These are phyloP conservation scores for Tupiocoris notatus DNA, from an alignment of 2,888 invertebrate species.

Conservation along the genomic window DNA sequence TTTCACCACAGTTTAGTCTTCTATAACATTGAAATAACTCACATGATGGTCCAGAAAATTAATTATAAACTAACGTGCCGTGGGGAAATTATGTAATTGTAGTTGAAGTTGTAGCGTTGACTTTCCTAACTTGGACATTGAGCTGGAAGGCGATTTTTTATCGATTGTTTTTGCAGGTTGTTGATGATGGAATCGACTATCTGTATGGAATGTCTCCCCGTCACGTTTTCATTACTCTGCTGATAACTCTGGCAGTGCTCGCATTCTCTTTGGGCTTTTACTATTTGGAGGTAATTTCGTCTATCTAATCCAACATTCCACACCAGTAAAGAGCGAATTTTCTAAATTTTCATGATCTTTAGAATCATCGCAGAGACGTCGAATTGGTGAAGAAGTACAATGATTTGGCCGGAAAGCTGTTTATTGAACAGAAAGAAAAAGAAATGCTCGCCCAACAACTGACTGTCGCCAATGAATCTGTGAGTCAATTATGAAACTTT, in stretches of 20 bases:
- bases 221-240: neutral
- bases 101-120: too few species aligned
- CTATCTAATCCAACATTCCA: too few species aligned
- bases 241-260: constrained; percentile 68
- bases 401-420: constrained; percentile 62
- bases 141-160: too few species aligned
- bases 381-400: constrained; percentile 69
- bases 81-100: too few species aligned
- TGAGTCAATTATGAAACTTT: constrained; percentile 48
- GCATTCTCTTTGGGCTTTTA: constrained; percentile 75
- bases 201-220: neutral
- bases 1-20: too few species aligned
- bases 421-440: constrained; percentile 61
- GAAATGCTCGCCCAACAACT: constrained; percentile 59
- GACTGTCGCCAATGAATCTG: constrained; percentile 54
- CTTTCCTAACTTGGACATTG: too few species aligned
- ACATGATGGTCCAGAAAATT: too few species aligned
- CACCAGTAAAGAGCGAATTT: neutral
- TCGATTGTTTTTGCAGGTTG: neutral
- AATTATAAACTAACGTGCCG: too few species aligned
- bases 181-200: neutral
- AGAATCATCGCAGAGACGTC: constrained; percentile 68
- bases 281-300: constrained; percentile 65
- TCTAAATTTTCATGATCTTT: constrained; percentile 36
- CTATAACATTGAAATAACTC: too few species aligned